These are phyloP conservation scores for Cranoglanis bouderius DNA, from an alignment of 2,113 vertebrate genomes.

Conservation along the genomic window DNA sequence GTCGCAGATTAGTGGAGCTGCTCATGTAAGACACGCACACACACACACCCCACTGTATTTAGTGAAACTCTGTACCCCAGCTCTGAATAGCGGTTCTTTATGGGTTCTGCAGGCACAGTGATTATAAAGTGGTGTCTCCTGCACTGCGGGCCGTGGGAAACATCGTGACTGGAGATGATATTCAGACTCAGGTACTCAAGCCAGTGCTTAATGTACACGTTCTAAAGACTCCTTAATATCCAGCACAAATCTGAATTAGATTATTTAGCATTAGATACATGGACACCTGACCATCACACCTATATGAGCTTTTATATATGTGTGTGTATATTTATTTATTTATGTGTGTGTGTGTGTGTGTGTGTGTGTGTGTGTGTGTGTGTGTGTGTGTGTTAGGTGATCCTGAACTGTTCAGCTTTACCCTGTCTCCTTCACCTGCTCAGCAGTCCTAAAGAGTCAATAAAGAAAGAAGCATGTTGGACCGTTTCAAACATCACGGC, in stretches of 20 bases:
- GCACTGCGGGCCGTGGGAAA: slow-evolving; percentile 89
- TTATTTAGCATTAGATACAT: not conserved
- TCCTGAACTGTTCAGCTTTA: slow-evolving; percentile 89
- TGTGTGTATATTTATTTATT: too few species aligned
- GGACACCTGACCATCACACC: not conserved
- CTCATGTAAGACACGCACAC: slow-evolving; percentile 79
- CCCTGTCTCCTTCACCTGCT: slow-evolving; percentile 89
- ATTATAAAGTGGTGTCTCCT: slow-evolving; percentile 92
- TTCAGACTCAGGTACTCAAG: slow-evolving; percentile 85
- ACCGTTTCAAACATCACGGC: slow-evolving; percentile 92
- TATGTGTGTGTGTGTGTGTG: not conserved
- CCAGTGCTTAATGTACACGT: not conserved
- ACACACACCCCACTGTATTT: not conserved
- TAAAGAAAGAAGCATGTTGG: slow-evolving; percentile 91
- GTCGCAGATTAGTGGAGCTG: slow-evolving; percentile 88
- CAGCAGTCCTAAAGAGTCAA: slow-evolving; percentile 90
- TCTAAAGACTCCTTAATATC: not conserved
- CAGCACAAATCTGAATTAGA: not conserved
- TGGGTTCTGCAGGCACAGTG: slow-evolving; percentile 78
- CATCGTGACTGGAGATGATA: slow-evolving; percentile 91
- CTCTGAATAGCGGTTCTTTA: not conserved
- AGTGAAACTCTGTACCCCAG: not conserved
- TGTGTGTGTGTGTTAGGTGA: slow-evolving; percentile 73
- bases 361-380: not conserved
- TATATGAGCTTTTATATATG: not conserved